Evolutionary conservation across 2,888 invertebrate genomes (phyloP), one percentile per base, ranked within the genome.

Genomic region (Hesperia comma): DNA sequence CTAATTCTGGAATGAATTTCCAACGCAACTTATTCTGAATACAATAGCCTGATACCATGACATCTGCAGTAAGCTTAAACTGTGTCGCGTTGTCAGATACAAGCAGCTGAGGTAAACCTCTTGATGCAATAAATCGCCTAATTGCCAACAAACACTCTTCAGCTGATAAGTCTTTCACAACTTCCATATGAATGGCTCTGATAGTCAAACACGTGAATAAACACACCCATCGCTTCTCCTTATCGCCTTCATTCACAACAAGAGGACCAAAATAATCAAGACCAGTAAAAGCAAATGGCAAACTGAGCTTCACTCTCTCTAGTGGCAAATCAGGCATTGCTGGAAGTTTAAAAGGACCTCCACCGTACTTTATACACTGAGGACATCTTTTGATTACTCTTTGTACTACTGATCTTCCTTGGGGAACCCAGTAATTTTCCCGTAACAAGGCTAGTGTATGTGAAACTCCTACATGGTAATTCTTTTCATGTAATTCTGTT

Each of bases 321-420:
- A 37, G 17, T 26, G 76, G 75, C 63, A 75, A 53, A 2, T 68
- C 70, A 17, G 76, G 75, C 10, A 69, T 70, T 0, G 57, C 3
- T 40, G 74, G 76, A 21, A 76, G 49, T 62, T 71, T 71, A 56
- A 67, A 76, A 0, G 77, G 75, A 0, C 75, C 75, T 17, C 75
- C 72, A 0, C 71, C 72, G 41, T 76, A 71, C 58, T 75, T 76
- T 1, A 56, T 41, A 57, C 75, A 77, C 7, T 53, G 37, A 8
- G 41, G 15, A 55, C 74, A 74, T 40, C 51, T 70, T 19, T 54
- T 68, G 0, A 74, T 12, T 4, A 69, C 21, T 17, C 10, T 46
- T 8, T 51, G 21, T 21, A 51, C 51, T 21, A 8, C 51, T 51
- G 21, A 21, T 51, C 21, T 12, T 51, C 51, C 19, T 51, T 51